Evolutionary conservation across 2,888 invertebrate species (phyloP), one percentile per base, ranked within the genome.

Genomic region (Stenurella melanura): DNA sequence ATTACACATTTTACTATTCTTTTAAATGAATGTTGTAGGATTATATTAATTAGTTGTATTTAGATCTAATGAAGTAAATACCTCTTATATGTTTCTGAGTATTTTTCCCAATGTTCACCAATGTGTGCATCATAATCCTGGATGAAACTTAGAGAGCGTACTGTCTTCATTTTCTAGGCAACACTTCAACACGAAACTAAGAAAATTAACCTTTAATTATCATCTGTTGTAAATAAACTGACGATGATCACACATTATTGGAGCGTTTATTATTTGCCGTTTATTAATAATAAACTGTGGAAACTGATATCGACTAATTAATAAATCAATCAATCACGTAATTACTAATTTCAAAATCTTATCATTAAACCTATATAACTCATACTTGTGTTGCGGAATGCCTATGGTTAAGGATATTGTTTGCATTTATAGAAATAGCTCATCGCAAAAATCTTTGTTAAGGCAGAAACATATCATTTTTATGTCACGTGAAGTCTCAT

Each of bases 21-120:
- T 5, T 9, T 2, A 34, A 9, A 6, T 34, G 5, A 7, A 34
- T 0, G 7, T 34, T 34, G 30, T 9, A 34, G 7, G 30, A 34
- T 6, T 34, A 34, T 9, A 34, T 9, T 34, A 34, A 34, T 34
- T 50, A 50, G 50, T 50, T n/a, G 6, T 15, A 42, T 15, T 42
- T n/a, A 50, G 0, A n/a, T 2, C 50, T 50, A n/a, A 60, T n/a
- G 21, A 60, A 60, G 9, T 60, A 30, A 21, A n/a, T 80, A 78
- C 77, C 76, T 76, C 66, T 58, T 77, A 21, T 63, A 68, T 17
- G 64, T 50, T 57, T 79, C 77, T 26, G 57, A 60, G 69, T 79
- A 79, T 12, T 69, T 70, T 15, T 57, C 58, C 61, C 75, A 69
- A 15, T 64, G 61, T 18, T 74, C 67, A 70, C 18, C n/a, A 50